phyloP scores from a whole-genome alignment of 1,140 invertebrate genomes.

The Brachionus rotundiformis region DNA sequence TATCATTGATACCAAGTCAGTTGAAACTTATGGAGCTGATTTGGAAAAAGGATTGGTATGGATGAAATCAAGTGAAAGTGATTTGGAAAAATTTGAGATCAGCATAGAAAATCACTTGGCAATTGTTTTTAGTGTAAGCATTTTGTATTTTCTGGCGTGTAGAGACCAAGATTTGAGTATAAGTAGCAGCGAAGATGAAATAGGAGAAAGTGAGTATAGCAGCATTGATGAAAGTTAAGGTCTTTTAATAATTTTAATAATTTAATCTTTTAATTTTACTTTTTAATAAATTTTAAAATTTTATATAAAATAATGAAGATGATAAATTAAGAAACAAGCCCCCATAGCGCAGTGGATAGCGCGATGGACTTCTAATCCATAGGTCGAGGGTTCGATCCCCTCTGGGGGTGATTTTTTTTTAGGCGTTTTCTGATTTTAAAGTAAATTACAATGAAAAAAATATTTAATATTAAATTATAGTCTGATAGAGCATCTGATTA shows the following conservation, averaged over 20 bases:
- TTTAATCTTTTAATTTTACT: too few relatives aligned
- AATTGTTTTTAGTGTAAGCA: neutral
- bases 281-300: neutral
- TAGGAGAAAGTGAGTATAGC: neutral
- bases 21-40: neutral
- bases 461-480: too few relatives aligned
- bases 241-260: too few relatives aligned
- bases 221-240: neutral
- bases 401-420: neutral
- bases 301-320: neutral
- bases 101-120: neutral
- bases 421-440: too few relatives aligned
- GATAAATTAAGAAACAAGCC: neutral
- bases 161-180: neutral
- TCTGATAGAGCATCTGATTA: too few relatives aligned
- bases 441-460: too few relatives aligned
- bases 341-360: too few relatives aligned
- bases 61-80: neutral
- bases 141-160: neutral
- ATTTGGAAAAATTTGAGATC: neutral
- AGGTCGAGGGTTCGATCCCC: too few relatives aligned
- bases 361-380: too few relatives aligned
- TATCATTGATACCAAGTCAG: neutral
- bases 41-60: neutral
- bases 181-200: neutral